Evolutionary conservation across 1,140 invertebrate species (phyloP), one percentile per base, ranked within the genome.

Genomic region (Scaptodrosophila lebanonensis): DNA sequence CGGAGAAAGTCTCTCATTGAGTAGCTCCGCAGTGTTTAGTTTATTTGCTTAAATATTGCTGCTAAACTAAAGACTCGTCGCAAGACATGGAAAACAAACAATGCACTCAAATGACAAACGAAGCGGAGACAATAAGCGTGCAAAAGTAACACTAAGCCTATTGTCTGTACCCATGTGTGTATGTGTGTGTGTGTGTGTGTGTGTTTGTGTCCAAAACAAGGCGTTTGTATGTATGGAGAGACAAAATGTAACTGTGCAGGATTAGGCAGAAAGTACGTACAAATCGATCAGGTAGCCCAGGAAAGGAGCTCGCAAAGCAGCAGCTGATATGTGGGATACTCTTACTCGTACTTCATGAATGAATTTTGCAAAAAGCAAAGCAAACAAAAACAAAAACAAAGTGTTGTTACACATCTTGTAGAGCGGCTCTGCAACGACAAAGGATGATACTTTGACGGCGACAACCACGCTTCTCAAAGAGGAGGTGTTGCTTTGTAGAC

Each of bases 61-160:
- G n/a, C n/a, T n/a, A n/a, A n/a, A n/a, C n/a, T n/a, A n/a, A n/a
- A n/a, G n/a, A n/a, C n/a, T n/a, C 35, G 12, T 13, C 29, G 29
- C 29, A 18, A 18, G 17, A 22, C 9, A 22, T 40, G 29, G 15
- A 13, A 38, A 13, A 48, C 39, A 33, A 43, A 50, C 13, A 30
- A 16, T 69, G 53, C 75, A 68, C 73, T 77, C 73, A 60, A 79
- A 79, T 72, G 75, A 68, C 64, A 69, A 69, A 69, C 73, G 65
- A 57, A 77, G 64, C 73, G 65, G 44, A 77, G 59, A 77, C 60
- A 82, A 77, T 82, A 69, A 62, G 73, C 22, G 22, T 25, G 22
- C 43, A 77, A 66, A 69, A 73, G 75, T 69, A 82, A 68, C 75
- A 77, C 68, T 77, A 77, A 77, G 75, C 75, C 73, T 60, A 66